Evolutionary conservation across 1,140 invertebrate genomes (phyloP), one percentile per base, ranked within the genome.

Genomic region (Parasteatoda tepidariorum): DNA sequence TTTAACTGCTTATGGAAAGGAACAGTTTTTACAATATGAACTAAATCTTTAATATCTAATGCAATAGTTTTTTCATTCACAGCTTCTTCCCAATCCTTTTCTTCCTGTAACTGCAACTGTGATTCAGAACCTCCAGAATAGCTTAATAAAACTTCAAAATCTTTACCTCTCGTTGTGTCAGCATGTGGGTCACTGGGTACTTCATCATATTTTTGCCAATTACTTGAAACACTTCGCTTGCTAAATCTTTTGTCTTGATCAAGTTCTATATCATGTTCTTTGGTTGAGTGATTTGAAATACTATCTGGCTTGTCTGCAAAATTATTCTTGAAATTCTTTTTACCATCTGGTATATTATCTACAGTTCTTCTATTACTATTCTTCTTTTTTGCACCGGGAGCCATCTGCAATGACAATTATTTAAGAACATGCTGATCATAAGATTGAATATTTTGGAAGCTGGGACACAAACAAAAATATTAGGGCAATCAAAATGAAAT

Each of bases 341-440:
- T 79, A 57, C n/a, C 48, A 22, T 70, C 66, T 48, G 24, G 31
- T 6, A 26, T 2, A 22, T 30, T 70, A 26, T 62, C 54, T 24
- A 18, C 15, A 28, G n/a, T 48, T 41, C 57, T n/a, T 48, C 18
- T 70, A 41, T 82, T 48, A 22, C 59, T 61, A 31, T 48, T 82
- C 55, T 82, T 82, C 71, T 71, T 82, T 33, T 48, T 70, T 28
- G 66, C 64, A 70, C 62, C 75, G 11, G 75, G 75, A 48, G 78
- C 55, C 78, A 82, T 82, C 78, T 82, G 78, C 57, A 82, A 82
- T 70, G 67, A 30, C 59, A 38, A 48, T n/a, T n/a, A n/a, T n/a
- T n/a, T n/a, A n/a, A n/a, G n/a, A n/a, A n/a, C n/a, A n/a, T n/a
- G n/a, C n/a, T n/a, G n/a, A n/a, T n/a, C n/a, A n/a, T n/a, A n/a